Conservation (phyloP, 1,140 invertebrate genomes). For the Nautilus pompilius region DNA sequence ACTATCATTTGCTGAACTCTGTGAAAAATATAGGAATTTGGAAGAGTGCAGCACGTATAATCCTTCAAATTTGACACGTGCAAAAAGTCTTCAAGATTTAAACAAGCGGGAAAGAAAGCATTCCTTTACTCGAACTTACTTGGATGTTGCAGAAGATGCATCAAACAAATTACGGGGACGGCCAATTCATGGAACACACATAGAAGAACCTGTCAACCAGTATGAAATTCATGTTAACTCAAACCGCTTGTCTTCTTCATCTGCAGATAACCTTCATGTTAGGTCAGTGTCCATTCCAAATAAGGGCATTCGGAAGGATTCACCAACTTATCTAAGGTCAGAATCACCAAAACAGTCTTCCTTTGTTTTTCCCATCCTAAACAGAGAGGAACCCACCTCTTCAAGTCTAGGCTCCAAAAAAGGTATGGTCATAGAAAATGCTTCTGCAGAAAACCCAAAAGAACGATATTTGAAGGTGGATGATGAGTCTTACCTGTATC, state of each 20-base stretch:
- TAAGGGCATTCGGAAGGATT: neutral
- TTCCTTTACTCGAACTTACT: constrained; percentile 10
- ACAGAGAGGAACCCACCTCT: neutral
- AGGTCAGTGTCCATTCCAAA: constrained; percentile 36
- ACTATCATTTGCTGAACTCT: constrained; percentile 14
- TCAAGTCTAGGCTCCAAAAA: too few relatives aligned
- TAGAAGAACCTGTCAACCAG: constrained; percentile 26
- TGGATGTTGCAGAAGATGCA: constrained; percentile 19
- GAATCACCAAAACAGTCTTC: constrained; percentile 29
- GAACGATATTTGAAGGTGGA: too few relatives aligned
- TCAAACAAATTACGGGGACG: constrained; percentile 9
- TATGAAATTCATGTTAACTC: constrained; percentile 45
- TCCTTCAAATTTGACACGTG: neutral
- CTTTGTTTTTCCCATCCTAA: constrained; percentile 11
- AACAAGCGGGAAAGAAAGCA: neutral
- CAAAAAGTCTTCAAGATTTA: neutral
- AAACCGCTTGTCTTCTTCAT: neutral
- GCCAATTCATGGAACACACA: constrained; percentile 36
- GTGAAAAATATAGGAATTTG: constrained; percentile 19
- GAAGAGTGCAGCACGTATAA: constrained; percentile 9
- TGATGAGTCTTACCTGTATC: too few relatives aligned
- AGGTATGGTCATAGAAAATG: too few relatives aligned
- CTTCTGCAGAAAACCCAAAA: too few relatives aligned
- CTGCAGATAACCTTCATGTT: constrained; percentile 27
- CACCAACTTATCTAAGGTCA: constrained; percentile 12